Base-by-base conservation (phyloP, 1,140 invertebrate species). In the Olivierus martensii region DNA sequence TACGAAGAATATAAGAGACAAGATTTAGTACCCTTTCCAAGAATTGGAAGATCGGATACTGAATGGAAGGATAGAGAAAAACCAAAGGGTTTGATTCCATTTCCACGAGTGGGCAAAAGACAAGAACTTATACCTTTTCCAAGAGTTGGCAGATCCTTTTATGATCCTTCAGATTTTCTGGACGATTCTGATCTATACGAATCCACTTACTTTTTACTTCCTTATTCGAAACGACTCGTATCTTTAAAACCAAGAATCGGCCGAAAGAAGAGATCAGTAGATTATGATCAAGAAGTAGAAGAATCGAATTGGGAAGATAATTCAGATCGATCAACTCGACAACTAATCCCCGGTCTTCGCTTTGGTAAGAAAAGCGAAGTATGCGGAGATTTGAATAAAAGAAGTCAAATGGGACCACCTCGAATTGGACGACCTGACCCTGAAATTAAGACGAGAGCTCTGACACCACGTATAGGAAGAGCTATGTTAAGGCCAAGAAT, bases 211-310 rank as follows among this genome's bases (percentile, higher is more conserved):
- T 6, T 28, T 28, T 28, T 28, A 28, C 9, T 28, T 9, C 28
- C 28, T 9, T 28, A 6, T 28, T 45, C 38, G 11, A 49, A 49
- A 17, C 22, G 41, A 2, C 43, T 36, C 37, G 36, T 50, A 4
- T 37, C 45, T 11, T 51, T 60, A 14, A 49, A 43, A 2, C 57
- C 59, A 15, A 15, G 59, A n/a, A 34, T 60, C 9, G 59, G 56
- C 9, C 45, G 59, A 1, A 58, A 53, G 22, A 60, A 60, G 47
- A 39, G 59, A 35, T 60, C 59, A 0, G 28, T 57, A 4, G 37
- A 21, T 41, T 22, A 47, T 12, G 50, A 56, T 1, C 18, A 51
- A 15, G 18, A 22, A 11, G 18, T 6, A 4, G 44, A 46, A 4
- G 14, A n/a, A 18, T 18, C 39, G 5, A 41, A 41, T 11, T 18